Conservation (phyloP, 2,888 invertebrate species). For the Hofmannophila pseudospretella region DNA sequence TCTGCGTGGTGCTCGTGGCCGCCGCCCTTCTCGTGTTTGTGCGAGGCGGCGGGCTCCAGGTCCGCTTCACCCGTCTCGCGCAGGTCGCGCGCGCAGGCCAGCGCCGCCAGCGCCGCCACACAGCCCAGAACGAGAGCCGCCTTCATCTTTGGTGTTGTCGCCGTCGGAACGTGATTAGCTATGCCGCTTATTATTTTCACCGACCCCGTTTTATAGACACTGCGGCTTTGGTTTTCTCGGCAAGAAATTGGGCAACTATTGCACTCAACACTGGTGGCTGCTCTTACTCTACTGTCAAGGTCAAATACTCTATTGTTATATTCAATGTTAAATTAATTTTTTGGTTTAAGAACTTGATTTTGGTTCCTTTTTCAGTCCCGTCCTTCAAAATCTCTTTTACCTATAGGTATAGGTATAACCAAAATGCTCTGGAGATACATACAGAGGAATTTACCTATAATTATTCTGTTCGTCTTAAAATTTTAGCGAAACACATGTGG, state of each 20-base stretch:
- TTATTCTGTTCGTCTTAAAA: too few relatives aligned
- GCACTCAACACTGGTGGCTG: slow-evolving; percentile 40
- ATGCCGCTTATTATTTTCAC: slow-evolving; percentile 39
- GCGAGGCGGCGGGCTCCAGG: slow-evolving; percentile 70
- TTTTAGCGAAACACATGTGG: too few relatives aligned
- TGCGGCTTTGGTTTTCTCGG: slow-evolving; percentile 49
- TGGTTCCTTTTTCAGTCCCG: too few relatives aligned
- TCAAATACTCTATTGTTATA: slow-evolving; percentile 24
- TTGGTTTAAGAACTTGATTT: too few relatives aligned
- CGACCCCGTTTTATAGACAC: slow-evolving; percentile 67
- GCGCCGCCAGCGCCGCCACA: slow-evolving; percentile 52
- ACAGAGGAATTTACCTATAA: too few relatives aligned
- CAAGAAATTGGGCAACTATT: slow-evolving; percentile 54
- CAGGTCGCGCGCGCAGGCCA: slow-evolving; percentile 60
- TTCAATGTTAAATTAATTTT: too few relatives aligned
- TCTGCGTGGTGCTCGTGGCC: slow-evolving; percentile 81
- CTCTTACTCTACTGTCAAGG: slow-evolving; percentile 52
- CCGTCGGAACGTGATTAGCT: slow-evolving; percentile 38
- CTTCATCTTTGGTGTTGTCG: slow-evolving; percentile 45
- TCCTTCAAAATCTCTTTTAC: too few relatives aligned
- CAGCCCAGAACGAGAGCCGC: slow-evolving; percentile 45
- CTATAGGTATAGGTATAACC: too few relatives aligned
- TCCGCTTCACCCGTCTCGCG: slow-evolving; percentile 69
- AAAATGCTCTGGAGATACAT: too few relatives aligned
- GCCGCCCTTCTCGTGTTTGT: slow-evolving; percentile 72